Conservation (phyloP, 2,797 vertebrate genomes). For the Neosilurus mollespiculum region DNA sequence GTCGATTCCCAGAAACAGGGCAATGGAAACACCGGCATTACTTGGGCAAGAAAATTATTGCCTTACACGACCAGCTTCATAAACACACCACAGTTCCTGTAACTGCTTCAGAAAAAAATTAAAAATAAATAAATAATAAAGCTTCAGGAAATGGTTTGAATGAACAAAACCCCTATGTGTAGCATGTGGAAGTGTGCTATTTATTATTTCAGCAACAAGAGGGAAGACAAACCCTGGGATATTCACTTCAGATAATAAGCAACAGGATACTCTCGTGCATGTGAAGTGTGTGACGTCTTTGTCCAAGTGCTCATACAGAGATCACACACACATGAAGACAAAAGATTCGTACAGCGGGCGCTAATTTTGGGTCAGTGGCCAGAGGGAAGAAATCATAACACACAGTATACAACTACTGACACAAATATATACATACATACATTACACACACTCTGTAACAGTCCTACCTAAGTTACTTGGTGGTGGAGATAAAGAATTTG, state of each 20-base stretch:
- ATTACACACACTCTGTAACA: neutral
- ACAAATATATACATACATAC: too few relatives aligned
- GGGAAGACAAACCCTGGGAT: slow-evolving; percentile 54
- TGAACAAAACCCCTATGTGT: slow-evolving; percentile 29
- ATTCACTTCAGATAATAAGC: slow-evolving; percentile 65
- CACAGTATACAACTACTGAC: neutral
- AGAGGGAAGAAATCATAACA: slow-evolving; percentile 58
- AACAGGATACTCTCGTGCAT: slow-evolving; percentile 66
- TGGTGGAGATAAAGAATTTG: slow-evolving; percentile 92
- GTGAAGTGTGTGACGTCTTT: slow-evolving; percentile 58
- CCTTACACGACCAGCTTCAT: slow-evolving; percentile 59
- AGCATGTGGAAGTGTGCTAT: slow-evolving; percentile 60
- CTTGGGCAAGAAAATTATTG: slow-evolving; percentile 67
- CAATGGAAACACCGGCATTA: slow-evolving; percentile 70
- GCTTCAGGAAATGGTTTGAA: slow-evolving; percentile 59
- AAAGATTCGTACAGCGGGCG: slow-evolving; percentile 65
- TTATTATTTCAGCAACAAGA: slow-evolving; percentile 61
- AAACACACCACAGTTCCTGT: slow-evolving; percentile 59
- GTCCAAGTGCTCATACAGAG: slow-evolving; percentile 53
- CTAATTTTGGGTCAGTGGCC: slow-evolving; percentile 51
- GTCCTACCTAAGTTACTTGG: slow-evolving; percentile 89
- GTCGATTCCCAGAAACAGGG: slow-evolving; percentile 67
- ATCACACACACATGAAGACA: slow-evolving; percentile 55
- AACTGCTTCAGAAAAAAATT: slow-evolving; percentile 44
- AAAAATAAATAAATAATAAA: slow-evolving; percentile 23